These are phyloP conservation scores for Peromyscus californicus DNA, from an alignment of 2,113 vertebrate species.

Conservation along the genomic window DNA sequence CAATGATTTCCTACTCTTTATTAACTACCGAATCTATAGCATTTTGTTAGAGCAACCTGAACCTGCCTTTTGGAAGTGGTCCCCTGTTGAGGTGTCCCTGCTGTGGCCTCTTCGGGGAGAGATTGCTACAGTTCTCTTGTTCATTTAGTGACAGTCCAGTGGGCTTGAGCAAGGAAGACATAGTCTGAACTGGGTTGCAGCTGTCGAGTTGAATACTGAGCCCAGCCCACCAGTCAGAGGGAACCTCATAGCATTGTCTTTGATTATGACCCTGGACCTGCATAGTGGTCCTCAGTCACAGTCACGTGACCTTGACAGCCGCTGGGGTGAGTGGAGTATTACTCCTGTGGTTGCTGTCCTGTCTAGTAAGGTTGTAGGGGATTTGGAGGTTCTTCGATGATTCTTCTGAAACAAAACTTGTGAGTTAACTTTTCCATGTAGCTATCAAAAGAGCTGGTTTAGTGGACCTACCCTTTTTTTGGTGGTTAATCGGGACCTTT, in stretches of 20 bases:
- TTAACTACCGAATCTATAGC: neutral
- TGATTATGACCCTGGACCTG: neutral
- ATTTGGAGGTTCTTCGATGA: neutral
- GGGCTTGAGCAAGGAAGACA: neutral
- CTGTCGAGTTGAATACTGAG: neutral
- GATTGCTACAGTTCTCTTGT: no score
- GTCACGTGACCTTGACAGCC: neutral
- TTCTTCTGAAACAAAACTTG: neutral
- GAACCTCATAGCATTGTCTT: neutral
- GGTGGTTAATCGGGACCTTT: neutral
- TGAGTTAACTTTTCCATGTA: slow-evolving; percentile 24
- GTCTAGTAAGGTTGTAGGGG: neutral
- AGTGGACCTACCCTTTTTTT: neutral
- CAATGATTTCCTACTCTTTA: neutral
- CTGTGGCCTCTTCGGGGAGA: neutral
- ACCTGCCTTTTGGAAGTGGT: neutral
- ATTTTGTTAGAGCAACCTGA: neutral
- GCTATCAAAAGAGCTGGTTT: neutral
- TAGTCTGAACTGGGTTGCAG: neutral
- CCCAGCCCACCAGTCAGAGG: neutral
- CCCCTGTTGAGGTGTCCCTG: fast-evolving
- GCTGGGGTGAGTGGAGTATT: neutral
- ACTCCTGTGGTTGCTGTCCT: neutral
- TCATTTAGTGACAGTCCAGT: neutral
- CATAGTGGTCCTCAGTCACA: neutral